Conservation (phyloP, 2,888 invertebrate genomes). For the Erebia aethiops region DNA sequence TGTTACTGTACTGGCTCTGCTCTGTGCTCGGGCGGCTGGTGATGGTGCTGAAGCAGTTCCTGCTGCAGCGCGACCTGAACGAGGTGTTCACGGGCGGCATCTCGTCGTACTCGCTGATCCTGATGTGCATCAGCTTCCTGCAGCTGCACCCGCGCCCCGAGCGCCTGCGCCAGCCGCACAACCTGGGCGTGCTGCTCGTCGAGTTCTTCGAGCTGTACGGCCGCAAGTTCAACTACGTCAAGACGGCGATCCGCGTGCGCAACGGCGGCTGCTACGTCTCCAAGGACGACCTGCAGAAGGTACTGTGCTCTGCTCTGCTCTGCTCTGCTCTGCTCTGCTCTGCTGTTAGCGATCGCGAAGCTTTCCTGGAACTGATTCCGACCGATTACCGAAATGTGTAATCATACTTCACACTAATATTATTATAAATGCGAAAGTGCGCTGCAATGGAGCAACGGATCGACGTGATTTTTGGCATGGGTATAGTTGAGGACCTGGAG, state of each 20-base stretch:
- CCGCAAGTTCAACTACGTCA: constrained; percentile 97
- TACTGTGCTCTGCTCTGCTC: too few relatives aligned
- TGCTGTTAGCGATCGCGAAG: too few relatives aligned
- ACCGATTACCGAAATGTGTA: too few relatives aligned
- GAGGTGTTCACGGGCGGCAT: constrained; percentile 99
- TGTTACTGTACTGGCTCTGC: too few relatives aligned
- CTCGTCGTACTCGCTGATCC: constrained; percentile 98
- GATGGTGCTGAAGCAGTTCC: constrained; percentile 98
- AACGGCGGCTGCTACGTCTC: constrained; percentile 96
- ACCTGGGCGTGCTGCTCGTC: constrained; percentile 96
- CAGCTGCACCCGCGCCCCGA: constrained; percentile 89
- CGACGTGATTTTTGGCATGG: too few relatives aligned
- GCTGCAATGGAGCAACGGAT: too few relatives aligned
- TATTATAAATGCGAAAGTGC: too few relatives aligned
- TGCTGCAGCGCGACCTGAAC: constrained; percentile 98
- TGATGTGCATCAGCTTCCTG: constrained; percentile 92
- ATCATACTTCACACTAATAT: too few relatives aligned
- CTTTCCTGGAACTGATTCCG: too few relatives aligned
- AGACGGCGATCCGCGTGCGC: constrained; percentile 96
- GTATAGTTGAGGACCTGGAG: too few relatives aligned
- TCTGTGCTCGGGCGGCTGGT: too few relatives aligned
- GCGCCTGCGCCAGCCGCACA: constrained; percentile 84
- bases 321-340: too few relatives aligned
- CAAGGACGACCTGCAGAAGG: constrained; percentile 94
- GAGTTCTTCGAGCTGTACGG: constrained; percentile 99